Conservation (phyloP, 64 coral and sea anemone genomes). For the Trachythela sp. region DNA sequence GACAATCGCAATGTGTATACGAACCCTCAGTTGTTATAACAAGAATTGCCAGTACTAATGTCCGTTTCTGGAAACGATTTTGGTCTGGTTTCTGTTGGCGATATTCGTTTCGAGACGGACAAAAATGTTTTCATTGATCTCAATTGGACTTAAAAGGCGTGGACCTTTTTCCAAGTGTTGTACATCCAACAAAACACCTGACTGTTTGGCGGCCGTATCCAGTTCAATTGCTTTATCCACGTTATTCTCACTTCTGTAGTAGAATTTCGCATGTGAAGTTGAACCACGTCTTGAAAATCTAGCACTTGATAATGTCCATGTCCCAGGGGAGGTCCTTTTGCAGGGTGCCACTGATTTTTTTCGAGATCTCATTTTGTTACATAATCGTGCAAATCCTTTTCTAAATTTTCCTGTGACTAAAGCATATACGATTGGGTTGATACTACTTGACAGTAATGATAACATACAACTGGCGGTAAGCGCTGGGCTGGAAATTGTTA, state of each 20-base stretch:
- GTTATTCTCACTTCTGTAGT: constrained; percentile 6
- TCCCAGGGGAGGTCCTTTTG: background rate
- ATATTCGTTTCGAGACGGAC: background rate
- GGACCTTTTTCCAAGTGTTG: background rate
- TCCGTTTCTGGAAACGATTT: background rate
- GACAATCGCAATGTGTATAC: too few species aligned
- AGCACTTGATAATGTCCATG: background rate
- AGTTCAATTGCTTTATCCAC: constrained; percentile 6
- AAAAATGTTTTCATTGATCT: background rate
- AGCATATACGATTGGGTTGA: constrained; percentile 15
- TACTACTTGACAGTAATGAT: background rate
- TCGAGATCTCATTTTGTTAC: background rate
- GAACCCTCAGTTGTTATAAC: too few species aligned
- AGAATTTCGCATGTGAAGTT: constrained; percentile 9
- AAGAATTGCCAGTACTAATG: background rate
- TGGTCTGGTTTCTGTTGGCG: background rate
- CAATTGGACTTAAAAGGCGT: background rate
- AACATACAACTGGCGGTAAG: background rate
- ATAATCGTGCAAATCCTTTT: background rate
- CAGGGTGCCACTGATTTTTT: background rate
- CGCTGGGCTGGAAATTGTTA: background rate
- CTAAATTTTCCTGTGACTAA: constrained; percentile 4
- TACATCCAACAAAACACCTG: background rate
- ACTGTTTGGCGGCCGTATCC: background rate
- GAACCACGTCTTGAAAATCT: constrained; percentile 8